Evolutionary conservation across 2,113 vertebrate genomes (phyloP).

Genomic region (Galbula dea): DNA sequence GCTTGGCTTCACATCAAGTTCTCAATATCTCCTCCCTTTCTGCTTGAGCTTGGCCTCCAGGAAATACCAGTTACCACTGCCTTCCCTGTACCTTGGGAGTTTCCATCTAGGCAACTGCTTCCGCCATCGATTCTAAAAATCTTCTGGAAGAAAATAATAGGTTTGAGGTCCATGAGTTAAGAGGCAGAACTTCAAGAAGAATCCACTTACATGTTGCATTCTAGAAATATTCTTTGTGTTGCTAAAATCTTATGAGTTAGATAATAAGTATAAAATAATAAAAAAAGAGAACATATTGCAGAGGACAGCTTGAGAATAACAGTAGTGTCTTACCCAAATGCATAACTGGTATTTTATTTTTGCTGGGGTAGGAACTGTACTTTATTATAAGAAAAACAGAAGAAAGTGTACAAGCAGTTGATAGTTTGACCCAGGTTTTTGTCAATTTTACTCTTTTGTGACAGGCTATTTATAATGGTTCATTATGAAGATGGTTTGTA

Average conservation of each 20-base stretch:
- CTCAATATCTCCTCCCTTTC: neutral
- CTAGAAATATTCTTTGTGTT: neutral
- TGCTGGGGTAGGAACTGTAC: neutral
- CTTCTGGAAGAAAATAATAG: neutral
- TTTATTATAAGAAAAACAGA: neutral
- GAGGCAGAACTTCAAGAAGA: neutral
- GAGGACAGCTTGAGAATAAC: neutral
- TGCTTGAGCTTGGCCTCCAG: neutral
- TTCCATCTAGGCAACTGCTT: neutral
- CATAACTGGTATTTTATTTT: neutral
- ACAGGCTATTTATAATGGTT: neutral
- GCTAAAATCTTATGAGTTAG: neutral
- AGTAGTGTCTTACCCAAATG: neutral
- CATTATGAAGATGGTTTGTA: neutral
- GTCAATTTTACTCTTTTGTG: neutral
- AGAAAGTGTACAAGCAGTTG: neutral
- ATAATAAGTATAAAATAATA: neutral
- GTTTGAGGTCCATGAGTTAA: neutral
- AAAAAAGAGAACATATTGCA: neutral
- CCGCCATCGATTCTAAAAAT: neutral
- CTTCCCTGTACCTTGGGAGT: neutral
- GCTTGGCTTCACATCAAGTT: neutral
- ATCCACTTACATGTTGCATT: neutral
- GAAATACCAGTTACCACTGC: constrained; percentile 1
- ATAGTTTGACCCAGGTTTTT: neutral